phyloP scores from a whole-genome alignment of 2,888 invertebrate genomes.

The Bombylius discolor region DNA sequence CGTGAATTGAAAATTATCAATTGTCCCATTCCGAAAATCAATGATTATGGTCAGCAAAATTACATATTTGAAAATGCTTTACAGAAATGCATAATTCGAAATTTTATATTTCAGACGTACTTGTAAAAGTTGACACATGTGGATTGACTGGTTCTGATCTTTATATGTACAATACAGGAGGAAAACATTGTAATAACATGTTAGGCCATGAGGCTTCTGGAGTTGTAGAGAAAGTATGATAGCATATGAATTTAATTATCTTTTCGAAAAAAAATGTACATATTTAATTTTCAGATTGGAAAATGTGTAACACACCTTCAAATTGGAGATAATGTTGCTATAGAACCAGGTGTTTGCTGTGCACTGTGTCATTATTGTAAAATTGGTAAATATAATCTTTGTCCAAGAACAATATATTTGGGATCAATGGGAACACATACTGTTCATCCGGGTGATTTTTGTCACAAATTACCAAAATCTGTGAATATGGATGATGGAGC shows the following conservation, averaged over 20 bases:
- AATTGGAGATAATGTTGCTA: constrained; percentile 77
- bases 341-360: constrained; percentile 87
- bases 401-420: constrained; percentile 21
- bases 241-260: background rate
- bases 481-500: constrained; percentile 23
- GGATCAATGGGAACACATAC: constrained; percentile 25
- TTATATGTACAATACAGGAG: constrained; percentile 51
- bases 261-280: background rate
- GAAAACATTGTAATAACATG: constrained; percentile 33
- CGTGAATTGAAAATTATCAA: background rate
- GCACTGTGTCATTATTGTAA: constrained; percentile 73
- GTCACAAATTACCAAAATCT: constrained; percentile 22
- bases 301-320: constrained; percentile 48
- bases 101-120: constrained; percentile 44
- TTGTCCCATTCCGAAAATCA: background rate
- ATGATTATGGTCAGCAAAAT: background rate
- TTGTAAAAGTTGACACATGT: constrained; percentile 58
- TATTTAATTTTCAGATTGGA: constrained; percentile 34
- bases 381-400: constrained; percentile 25
- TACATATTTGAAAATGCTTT: too few species aligned
- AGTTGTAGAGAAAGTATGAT: constrained; percentile 50
- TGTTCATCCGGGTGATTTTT: constrained; percentile 26
- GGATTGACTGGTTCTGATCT: constrained; percentile 93
- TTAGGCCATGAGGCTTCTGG: constrained; percentile 88
- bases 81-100: background rate